These are phyloP conservation scores for Papilio helenus DNA, from an alignment of 1,140 invertebrate species.

Conservation along the genomic window DNA sequence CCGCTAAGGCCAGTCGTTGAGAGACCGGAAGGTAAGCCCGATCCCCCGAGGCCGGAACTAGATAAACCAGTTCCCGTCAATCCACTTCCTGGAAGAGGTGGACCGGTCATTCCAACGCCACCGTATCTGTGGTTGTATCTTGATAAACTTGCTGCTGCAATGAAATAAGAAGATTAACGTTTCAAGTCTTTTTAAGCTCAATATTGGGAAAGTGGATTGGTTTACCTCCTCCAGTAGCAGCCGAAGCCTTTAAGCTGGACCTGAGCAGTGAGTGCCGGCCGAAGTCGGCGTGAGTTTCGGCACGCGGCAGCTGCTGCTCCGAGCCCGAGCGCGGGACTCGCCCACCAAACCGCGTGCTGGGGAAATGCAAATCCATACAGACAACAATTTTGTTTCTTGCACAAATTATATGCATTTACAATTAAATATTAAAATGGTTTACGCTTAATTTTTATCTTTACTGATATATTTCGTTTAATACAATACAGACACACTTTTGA, in stretches of 20 bases:
- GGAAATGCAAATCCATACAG: constrained; percentile 42
- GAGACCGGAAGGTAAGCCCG: constrained; percentile 68
- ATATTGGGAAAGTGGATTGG: not conserved
- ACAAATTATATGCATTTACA: not conserved
- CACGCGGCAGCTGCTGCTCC: constrained; percentile 92
- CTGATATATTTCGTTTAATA: not conserved
- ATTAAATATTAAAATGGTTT: no score
- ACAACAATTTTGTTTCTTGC: constrained; percentile 12
- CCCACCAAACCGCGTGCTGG: constrained; percentile 68
- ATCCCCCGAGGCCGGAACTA: constrained; percentile 58
- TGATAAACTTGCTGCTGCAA: constrained; percentile 67
- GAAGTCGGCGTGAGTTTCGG: constrained; percentile 89
- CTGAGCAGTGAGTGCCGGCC: constrained; percentile 89
- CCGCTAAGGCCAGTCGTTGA: constrained; percentile 71
- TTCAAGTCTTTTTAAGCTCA: not conserved
- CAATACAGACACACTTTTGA: not conserved
- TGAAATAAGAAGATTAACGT: constrained; percentile 33
- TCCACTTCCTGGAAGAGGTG: constrained; percentile 63
- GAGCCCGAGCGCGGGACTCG: constrained; percentile 91
- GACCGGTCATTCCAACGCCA: constrained; percentile 72
- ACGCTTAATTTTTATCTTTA: not conserved
- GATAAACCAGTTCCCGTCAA: constrained; percentile 62
- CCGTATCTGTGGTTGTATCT: constrained; percentile 77
- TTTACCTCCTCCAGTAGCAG: constrained; percentile 62
- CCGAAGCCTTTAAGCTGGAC: constrained; percentile 88